Conservation (phyloP, 2,888 invertebrate genomes). For the Chrysotoxum bicinctum region DNA sequence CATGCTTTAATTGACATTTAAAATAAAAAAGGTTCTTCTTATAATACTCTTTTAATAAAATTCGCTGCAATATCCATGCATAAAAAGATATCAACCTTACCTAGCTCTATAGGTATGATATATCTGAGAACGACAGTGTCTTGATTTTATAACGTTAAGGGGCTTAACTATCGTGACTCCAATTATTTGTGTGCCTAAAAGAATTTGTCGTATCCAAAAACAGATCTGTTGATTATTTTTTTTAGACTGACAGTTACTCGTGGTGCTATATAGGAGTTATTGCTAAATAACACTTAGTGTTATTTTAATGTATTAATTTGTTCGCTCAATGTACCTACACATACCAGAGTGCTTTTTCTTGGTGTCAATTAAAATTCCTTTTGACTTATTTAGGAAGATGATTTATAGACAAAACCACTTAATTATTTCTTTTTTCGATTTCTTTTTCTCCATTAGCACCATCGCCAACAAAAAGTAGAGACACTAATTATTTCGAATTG, state of each 20-base stretch:
- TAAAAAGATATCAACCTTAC: neutral
- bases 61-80: neutral
- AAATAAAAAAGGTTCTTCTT: constrained; percentile 47
- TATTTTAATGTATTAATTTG: constrained; percentile 4
- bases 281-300: neutral
- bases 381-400: neutral
- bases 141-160: neutral
- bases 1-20: constrained; percentile 54
- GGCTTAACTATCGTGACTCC: neutral
- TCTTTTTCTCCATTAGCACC: neutral
- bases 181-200: neutral
- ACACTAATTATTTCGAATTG: too few species aligned
- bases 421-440: neutral
- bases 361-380: neutral
- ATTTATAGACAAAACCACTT: neutral
- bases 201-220: neutral
- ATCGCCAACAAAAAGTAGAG: too few species aligned
- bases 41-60: neutral
- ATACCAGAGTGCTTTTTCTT: neutral
- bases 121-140: neutral
- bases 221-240: neutral
- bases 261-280: neutral
- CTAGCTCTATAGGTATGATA: neutral
- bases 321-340: neutral
- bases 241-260: neutral